Base-by-base conservation (phyloP, 2,888 invertebrate species). In the Cephus runcator region DNA sequence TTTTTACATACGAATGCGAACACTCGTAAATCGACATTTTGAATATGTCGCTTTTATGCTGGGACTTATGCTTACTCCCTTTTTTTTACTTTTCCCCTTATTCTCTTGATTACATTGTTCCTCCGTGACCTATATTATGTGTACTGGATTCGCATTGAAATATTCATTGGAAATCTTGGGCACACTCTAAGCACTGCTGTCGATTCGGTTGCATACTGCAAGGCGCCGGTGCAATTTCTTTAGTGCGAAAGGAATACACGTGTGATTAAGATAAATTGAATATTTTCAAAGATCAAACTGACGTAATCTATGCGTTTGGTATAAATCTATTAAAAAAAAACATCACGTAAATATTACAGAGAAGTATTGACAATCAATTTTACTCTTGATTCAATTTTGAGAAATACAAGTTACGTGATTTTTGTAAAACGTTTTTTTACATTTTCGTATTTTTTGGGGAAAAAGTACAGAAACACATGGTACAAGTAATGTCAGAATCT, bases 1-100 rank as follows among this genome's bases (percentile, higher is more conserved):
- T 81, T 81, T 87, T 85, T 83, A 82, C 80, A 84, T 81, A 83
- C 78, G 73, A 69, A 36, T 34, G 30, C 40, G 35, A 12, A 75
- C 56, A n/a, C 56, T 31, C 33, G 68, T 75, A 71, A 71, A 34
- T 71, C 33, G 71, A 34, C 33, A 15, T 71, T 71, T 33, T 31
- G 71, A 71, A 34, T 34, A 34, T 71, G 71, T 71, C 71, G 33
- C 12, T 71, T 71, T 71, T 30, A 71, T 71, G 12, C 9, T 23
- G 33, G 71, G 56, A 56, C 56, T 56, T 56, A 23, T 56, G 9
- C 9, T 56, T 56, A 56, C 56, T 56, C 23, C 0, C 1, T 56
- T 56, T 23, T 56, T 56, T 56, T 56, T 40, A 40, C 23, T 56
- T 56, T 56, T 9, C 9, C 9, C 9, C 56, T 23, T 56, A 23